Percentiles rank a stretch among this genome's conserved stretches.
phyloP scores from a whole-genome alignment of 1,140 invertebrate species.

The Ephestia elutella region DNA sequence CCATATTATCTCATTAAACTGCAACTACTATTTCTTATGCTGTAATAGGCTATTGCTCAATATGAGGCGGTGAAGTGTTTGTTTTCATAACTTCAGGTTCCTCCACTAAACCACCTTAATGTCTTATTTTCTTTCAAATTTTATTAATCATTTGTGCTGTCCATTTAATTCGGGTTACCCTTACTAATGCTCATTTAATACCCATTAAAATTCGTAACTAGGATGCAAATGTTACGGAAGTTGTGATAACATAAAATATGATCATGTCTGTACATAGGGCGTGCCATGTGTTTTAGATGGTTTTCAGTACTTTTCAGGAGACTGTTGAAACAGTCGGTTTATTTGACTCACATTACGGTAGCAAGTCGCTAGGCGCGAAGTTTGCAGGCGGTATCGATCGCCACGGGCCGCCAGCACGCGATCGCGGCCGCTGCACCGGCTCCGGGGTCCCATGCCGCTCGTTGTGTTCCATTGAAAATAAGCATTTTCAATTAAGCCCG shows the following conservation, averaged over 20 bases:
- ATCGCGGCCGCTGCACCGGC: slow-evolving; percentile 56
- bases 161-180: too few species aligned
- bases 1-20: not conserved
- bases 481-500: slow-evolving; percentile 20
- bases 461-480: slow-evolving; percentile 19
- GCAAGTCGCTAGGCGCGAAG: slow-evolving; percentile 49
- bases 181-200: too few species aligned
- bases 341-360: slow-evolving; percentile 9
- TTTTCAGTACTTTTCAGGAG: slow-evolving; percentile 5
- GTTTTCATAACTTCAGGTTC: slow-evolving; percentile 2
- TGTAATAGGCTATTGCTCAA: not conserved
- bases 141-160: too few species aligned
- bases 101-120: not conserved
- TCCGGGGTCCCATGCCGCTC: slow-evolving; percentile 15
- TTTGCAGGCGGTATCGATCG: slow-evolving; percentile 66
- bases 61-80: slow-evolving; percentile 13
- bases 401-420: slow-evolving; percentile 53
- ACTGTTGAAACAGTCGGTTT: slow-evolving; percentile 6
- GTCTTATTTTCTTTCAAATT: too few species aligned
- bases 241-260: not conserved
- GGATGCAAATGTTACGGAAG: not conserved
- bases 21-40: not conserved
- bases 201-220: not conserved
- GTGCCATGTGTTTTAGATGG: not conserved
- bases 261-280: not conserved